phyloP scores from a whole-genome alignment of 30 jellyfish, hydroid and myxozoan genomes.

The Rhopilema esculentum region DNA sequence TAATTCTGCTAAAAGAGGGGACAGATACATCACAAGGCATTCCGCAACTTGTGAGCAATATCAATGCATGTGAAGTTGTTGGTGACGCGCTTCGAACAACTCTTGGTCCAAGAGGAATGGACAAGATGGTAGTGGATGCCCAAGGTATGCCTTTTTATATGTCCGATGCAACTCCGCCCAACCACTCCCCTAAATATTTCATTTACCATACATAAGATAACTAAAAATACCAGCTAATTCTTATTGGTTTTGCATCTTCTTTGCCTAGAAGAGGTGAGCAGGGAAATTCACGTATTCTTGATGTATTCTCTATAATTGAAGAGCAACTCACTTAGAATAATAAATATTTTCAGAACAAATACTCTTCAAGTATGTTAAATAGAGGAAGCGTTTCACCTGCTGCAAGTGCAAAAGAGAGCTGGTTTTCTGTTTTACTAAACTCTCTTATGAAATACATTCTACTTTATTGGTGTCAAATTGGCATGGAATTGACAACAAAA shows the following conservation, averaged over 20 bases:
- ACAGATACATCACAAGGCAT: slow-evolving; percentile 99
- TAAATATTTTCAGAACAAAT: no score
- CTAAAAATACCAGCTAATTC: neutral
- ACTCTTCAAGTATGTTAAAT: no score
- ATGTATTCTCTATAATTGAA: no score
- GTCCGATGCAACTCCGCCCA: neutral
- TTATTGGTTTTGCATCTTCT: neutral
- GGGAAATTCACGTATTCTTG: no score
- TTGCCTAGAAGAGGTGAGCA: no score
- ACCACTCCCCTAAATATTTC: neutral
- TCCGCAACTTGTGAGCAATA: slow-evolving; percentile 97
- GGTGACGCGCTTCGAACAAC: slow-evolving; percentile 99
- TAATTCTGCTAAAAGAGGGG: slow-evolving; percentile 96
- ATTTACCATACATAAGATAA: neutral
- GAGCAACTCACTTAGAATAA: no score
- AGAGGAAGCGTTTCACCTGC: no score
- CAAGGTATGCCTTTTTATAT: slow-evolving; percentile 57
- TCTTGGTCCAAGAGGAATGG: slow-evolving; percentile 99
- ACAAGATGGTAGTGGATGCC: slow-evolving; percentile 93
- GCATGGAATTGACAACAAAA: no score
- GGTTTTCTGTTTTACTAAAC: no score
- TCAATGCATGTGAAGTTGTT: slow-evolving; percentile 99
- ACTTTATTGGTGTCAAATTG: no score
- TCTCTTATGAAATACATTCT: no score
- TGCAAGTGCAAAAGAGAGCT: no score